phyloP scores from a whole-genome alignment of 2,797 vertebrate species.

The Hafferia zeledoni region DNA sequence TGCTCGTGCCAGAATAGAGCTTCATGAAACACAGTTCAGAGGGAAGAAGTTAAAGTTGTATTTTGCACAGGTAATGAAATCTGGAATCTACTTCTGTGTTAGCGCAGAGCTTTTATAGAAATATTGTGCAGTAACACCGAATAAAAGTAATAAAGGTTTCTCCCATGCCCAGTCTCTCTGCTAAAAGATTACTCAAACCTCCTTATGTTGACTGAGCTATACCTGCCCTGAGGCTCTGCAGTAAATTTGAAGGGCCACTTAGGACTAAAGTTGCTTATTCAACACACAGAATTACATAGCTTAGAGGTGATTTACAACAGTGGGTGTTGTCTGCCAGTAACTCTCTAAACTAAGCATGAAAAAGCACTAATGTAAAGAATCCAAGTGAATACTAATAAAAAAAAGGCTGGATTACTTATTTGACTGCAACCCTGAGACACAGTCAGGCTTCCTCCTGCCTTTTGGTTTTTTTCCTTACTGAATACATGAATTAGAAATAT shows the following conservation, averaged over 20 bases:
- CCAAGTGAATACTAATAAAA: neutral
- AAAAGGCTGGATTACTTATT: neutral
- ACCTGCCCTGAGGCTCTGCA: neutral
- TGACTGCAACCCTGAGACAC: neutral
- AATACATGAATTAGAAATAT: neutral
- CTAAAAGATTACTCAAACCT: neutral
- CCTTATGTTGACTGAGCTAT: neutral
- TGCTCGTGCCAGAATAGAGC: constrained; percentile 87
- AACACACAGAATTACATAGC: neutral
- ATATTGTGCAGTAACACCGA: neutral
- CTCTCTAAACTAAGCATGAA: neutral
- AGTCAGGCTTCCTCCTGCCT: neutral
- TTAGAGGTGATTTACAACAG: neutral
- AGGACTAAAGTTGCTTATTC: neutral
- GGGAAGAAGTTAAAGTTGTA: constrained; percentile 89
- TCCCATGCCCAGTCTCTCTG: neutral
- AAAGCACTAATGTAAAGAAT: neutral
- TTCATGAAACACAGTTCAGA: constrained; percentile 88
- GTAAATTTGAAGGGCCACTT: neutral
- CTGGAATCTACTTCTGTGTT: neutral
- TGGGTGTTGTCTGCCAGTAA: neutral
- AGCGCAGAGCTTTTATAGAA: neutral
- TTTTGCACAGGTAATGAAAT: constrained; percentile 84
- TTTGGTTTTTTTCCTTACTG: neutral
- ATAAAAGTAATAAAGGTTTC: neutral